Conservation (phyloP, 2,113 vertebrate species). For the Dissostichus mawsoni region DNA sequence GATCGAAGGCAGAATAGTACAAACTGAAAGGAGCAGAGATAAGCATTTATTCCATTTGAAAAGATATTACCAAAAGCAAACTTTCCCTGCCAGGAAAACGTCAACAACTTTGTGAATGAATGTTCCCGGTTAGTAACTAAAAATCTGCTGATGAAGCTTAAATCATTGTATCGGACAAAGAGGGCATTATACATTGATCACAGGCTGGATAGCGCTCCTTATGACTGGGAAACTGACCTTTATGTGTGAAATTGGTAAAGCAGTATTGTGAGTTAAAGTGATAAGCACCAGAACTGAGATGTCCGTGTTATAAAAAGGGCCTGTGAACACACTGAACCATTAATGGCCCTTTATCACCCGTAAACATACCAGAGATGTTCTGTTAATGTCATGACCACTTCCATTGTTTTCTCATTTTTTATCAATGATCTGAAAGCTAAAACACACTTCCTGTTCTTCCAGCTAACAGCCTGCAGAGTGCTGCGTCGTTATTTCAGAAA, state of each 20-base stretch:
- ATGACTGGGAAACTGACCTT: neutral
- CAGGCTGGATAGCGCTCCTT: neutral
- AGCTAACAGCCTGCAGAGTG: neutral
- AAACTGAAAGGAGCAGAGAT: neutral
- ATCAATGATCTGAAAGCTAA: neutral
- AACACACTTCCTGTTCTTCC: constrained; percentile 8
- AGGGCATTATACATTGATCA: too few species aligned
- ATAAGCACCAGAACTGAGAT: neutral
- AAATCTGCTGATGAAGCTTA: neutral
- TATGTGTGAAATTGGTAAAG: too few species aligned
- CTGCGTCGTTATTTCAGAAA: neutral
- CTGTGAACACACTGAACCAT: neutral
- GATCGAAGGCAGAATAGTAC: neutral
- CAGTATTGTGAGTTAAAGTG: neutral
- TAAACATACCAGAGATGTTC: neutral
- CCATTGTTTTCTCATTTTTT: neutral
- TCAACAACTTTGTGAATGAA: neutral
- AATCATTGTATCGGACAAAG: neutral
- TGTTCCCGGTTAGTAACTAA: neutral
- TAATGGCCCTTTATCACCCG: neutral
- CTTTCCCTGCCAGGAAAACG: neutral
- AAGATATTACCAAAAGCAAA: neutral
- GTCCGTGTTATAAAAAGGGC: neutral
- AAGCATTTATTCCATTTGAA: neutral
- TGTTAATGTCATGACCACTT: neutral